phyloP scores from a whole-genome alignment of 2,797 vertebrate species.

The Chrysocyon brachyurus region DNA sequence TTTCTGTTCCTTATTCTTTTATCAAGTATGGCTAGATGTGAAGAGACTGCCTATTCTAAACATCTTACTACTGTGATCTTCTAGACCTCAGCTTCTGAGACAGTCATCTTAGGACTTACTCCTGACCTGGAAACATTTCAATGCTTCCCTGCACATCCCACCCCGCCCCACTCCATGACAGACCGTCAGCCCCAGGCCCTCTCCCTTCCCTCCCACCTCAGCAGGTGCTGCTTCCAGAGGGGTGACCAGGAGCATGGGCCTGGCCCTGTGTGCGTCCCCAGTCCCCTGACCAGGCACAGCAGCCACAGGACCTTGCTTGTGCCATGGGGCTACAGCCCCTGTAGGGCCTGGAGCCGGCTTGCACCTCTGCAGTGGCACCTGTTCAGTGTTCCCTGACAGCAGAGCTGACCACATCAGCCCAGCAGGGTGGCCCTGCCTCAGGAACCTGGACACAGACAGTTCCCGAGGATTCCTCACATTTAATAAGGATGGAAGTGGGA shows the following conservation, averaged over 20 bases:
- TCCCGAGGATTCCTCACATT: not conserved
- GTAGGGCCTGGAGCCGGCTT: rapidly evolving
- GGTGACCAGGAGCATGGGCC: not conserved
- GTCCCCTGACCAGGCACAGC: not conserved
- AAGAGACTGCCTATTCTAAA: not conserved
- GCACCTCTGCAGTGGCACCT: rapidly evolving
- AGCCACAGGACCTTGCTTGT: not conserved
- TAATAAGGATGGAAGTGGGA: not conserved
- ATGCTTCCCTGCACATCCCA: too few species aligned
- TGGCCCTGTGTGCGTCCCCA: not conserved
- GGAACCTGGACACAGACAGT: rapidly evolving
- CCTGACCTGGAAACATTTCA: not conserved
- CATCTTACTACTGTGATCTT: not conserved
- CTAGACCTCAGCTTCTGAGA: not conserved
- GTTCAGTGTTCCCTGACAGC: not conserved
- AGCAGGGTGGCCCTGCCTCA: not conserved
- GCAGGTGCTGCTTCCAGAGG: not conserved
- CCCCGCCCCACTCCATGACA: not conserved
- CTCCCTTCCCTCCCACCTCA: rapidly evolving
- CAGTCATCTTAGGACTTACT: not conserved
- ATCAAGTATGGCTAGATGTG: not conserved
- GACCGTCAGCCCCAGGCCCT: too few species aligned
- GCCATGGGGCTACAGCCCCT: not conserved
- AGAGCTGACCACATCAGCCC: not conserved
- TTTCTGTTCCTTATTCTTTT: not conserved